These are phyloP conservation scores for Cydia fagiglandana DNA, from an alignment of 1,140 invertebrate genomes.

Conservation along the genomic window DNA sequence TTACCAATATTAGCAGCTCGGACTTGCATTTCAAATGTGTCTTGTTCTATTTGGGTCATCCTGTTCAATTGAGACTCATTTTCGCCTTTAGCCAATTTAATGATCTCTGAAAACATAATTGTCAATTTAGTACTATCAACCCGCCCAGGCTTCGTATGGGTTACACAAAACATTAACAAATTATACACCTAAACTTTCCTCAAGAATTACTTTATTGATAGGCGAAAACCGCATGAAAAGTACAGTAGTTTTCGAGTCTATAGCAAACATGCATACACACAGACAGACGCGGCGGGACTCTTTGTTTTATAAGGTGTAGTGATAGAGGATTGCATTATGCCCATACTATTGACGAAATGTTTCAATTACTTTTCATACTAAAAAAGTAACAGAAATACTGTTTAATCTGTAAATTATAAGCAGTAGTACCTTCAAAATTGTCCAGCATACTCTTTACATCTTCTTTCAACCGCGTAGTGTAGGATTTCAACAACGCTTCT, in stretches of 20 bases:
- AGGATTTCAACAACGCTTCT: conserved; percentile 95
- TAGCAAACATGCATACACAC: too few species aligned
- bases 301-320: neutral
- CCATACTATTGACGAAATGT: too few species aligned
- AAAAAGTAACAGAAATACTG: too few species aligned
- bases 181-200: too few species aligned
- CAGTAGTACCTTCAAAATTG: conserved; percentile 92
- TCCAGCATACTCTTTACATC: conserved; percentile 98
- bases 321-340: neutral
- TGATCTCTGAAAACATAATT: conserved; percentile 87
- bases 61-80: conserved; percentile 92
- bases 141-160: too few species aligned
- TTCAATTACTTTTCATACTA: too few species aligned
- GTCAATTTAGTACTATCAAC: conserved; percentile 23
- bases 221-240: too few species aligned
- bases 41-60: conserved; percentile 95
- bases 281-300: too few species aligned
- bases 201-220: too few species aligned
- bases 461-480: conserved; percentile 95
- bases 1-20: conserved; percentile 94
- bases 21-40: conserved; percentile 98
- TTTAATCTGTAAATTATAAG: neutral
- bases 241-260: too few species aligned
- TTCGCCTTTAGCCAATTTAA: conserved; percentile 96
- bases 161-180: too few species aligned